A percentile compares a stretch with the other conserved stretches of the same genome.
Evolutionary conservation across 2,797 vertebrate species (phyloP).

Genomic region (Bradypodion pumilum): DNA sequence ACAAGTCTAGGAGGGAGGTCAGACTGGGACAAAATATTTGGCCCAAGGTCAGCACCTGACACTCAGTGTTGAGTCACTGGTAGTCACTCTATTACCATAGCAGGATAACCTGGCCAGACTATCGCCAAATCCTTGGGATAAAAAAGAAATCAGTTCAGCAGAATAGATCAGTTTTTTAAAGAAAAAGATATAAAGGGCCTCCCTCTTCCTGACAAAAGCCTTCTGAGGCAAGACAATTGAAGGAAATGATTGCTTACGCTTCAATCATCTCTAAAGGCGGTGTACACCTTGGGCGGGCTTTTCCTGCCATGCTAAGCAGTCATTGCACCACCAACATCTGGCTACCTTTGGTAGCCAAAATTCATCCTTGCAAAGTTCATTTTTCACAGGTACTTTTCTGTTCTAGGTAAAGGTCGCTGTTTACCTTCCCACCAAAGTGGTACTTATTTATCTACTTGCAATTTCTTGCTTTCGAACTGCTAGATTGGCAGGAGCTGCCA

Average conservation of each 20-base stretch:
- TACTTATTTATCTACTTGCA: too few relatives aligned
- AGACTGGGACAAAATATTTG: too few relatives aligned
- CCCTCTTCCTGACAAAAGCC: not conserved
- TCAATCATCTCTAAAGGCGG: slow-evolving; percentile 47
- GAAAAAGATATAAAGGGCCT: not conserved
- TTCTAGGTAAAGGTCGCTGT: too few relatives aligned
- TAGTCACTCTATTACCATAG: too few relatives aligned
- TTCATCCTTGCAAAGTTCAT: not conserved
- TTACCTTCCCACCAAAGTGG: too few relatives aligned
- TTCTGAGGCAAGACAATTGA: slow-evolving; percentile 75
- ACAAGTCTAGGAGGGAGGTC: too few relatives aligned
- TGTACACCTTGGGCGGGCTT: slow-evolving; percentile 23
- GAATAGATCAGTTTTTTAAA: not conserved
- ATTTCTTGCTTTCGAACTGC: too few relatives aligned
- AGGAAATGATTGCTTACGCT: slow-evolving; percentile 76
- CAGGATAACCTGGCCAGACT: too few relatives aligned
- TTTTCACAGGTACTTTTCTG: not conserved
- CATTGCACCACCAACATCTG: not conserved
- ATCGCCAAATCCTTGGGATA: not conserved
- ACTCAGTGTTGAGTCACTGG: too few relatives aligned
- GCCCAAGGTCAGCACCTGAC: too few relatives aligned
- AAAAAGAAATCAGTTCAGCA: not conserved
- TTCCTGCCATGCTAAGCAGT: slow-evolving; percentile 11
- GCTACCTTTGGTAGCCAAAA: not conserved
- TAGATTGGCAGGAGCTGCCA: too few relatives aligned